A percentile compares a stretch with the other conserved stretches of the same genome.
Evolutionary conservation across 2,888 invertebrate species (phyloP).

Genomic region (Rapana venosa): DNA sequence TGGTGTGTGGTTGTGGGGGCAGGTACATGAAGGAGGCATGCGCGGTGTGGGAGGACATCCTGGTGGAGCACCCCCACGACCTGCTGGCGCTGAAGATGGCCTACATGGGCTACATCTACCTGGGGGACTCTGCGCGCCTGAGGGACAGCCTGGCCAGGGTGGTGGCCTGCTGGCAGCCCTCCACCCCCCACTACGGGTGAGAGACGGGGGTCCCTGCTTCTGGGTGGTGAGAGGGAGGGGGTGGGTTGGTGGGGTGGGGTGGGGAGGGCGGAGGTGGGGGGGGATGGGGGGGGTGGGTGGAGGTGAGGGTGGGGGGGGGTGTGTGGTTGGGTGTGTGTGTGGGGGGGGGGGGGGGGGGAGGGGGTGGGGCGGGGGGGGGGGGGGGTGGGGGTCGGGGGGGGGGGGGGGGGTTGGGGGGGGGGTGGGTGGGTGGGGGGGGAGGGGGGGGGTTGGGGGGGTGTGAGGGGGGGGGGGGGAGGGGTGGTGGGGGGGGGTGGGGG

Average conservation of each 20-base stretch:
- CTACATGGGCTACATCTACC: slow-evolving; percentile 80
- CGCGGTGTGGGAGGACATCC: slow-evolving; percentile 79
- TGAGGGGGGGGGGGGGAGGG: too few species aligned
- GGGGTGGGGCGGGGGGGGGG: too few species aligned
- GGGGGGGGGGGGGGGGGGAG: too few species aligned
- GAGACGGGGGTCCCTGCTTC: slow-evolving; percentile 20
- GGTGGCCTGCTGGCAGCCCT: slow-evolving; percentile 77
- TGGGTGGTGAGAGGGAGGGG: neutral
- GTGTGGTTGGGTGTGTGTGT: too few species aligned
- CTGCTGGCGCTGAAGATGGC: slow-evolving; percentile 80
- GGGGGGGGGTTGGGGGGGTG: too few species aligned
- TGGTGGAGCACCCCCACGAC: slow-evolving; percentile 79
- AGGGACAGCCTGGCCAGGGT: slow-evolving; percentile 79
- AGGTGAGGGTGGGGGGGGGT: too few species aligned
- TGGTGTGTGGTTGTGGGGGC: neutral
- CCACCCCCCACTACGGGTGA: slow-evolving; percentile 79
- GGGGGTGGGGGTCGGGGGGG: too few species aligned
- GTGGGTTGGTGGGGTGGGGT: neutral
- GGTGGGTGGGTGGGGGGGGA: too few species aligned
- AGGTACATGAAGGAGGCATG: slow-evolving; percentile 43
- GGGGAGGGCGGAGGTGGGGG: too few species aligned
- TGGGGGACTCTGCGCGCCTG: slow-evolving; percentile 77
- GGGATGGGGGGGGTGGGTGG: too few species aligned
- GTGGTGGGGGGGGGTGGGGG: too few species aligned
- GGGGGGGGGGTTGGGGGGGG: too few species aligned